A percentile compares a stretch with the other conserved stretches of the same genome.
Evolutionary conservation across 2,797 vertebrate species (phyloP).

Genomic region (Sandelia bainsii): DNA sequence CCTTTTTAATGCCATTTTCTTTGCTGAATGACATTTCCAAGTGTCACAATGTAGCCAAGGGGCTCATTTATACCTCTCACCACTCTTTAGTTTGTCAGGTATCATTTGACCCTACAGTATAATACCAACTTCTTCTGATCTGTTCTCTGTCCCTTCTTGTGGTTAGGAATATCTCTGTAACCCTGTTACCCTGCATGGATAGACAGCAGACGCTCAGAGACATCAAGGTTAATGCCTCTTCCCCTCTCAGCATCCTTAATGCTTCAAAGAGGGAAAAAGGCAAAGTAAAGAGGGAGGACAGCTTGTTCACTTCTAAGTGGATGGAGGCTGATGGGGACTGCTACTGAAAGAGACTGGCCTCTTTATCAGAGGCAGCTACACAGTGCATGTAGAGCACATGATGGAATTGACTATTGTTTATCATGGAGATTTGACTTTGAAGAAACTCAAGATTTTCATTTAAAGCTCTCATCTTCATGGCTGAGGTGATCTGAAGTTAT

Average conservation of each 20-base stretch:
- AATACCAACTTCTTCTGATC: not conserved
- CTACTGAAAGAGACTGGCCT: slow-evolving; percentile 20
- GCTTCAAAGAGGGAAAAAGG: slow-evolving; percentile 36
- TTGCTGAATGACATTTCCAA: not conserved
- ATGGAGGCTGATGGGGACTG: slow-evolving; percentile 28
- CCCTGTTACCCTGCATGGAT: slow-evolving; percentile 34
- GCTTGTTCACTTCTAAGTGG: slow-evolving; percentile 60
- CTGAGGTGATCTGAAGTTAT: slow-evolving; percentile 57
- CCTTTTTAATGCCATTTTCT: too few relatives aligned
- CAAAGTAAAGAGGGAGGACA: slow-evolving; percentile 44
- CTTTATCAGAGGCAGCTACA: slow-evolving; percentile 19
- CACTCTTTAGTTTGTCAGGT: not conserved
- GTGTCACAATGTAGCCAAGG: not conserved
- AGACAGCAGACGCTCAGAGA: slow-evolving; percentile 34
- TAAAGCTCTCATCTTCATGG: slow-evolving; percentile 58
- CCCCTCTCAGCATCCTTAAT: slow-evolving; percentile 48
- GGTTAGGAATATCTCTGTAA: slow-evolving; percentile 14
- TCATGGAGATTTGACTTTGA: slow-evolving; percentile 50
- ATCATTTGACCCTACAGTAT: not conserved
- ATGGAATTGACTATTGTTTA: slow-evolving; percentile 43
- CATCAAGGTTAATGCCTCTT: slow-evolving; percentile 53
- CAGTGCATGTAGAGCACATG: slow-evolving; percentile 14
- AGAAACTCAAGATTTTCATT: slow-evolving; percentile 45
- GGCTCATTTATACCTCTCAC: not conserved
- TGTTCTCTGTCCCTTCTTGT: not conserved